Evolutionary conservation across 2,113 vertebrate species (phyloP).

Genomic region (Cryptomyrus ogoouensis): DNA sequence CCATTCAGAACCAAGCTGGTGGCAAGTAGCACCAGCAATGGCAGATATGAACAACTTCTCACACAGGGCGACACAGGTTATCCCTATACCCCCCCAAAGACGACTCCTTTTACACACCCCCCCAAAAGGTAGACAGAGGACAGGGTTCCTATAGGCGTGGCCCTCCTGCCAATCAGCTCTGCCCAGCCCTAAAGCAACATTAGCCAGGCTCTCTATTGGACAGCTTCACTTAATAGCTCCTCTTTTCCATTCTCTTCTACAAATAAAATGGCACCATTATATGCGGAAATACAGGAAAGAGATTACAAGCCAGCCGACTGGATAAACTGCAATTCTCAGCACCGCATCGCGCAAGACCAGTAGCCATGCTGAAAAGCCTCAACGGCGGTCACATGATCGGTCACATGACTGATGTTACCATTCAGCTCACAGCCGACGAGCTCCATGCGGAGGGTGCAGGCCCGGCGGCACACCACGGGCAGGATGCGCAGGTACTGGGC

Average conservation of each 20-base stretch:
- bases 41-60: background rate
- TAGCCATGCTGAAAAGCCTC: background rate
- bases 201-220: background rate
- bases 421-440: slow-evolving; percentile 90
- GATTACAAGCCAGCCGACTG: background rate
- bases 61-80: background rate
- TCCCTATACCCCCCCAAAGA: background rate
- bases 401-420: slow-evolving; percentile 61
- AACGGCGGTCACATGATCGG: background rate
- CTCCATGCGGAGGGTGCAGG: slow-evolving; percentile 88
- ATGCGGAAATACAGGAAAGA: background rate
- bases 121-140: too few species aligned
- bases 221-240: too few species aligned
- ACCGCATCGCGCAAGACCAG: background rate
- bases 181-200: background rate
- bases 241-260: too few species aligned
- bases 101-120: too few species aligned
- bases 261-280: too few species aligned
- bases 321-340: background rate
- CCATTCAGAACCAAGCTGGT: background rate
- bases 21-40: background rate
- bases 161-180: background rate
- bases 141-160: background rate
- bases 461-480: slow-evolving; percentile 69
- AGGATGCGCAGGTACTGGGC: slow-evolving; percentile 77